Evolutionary conservation across 2,113 vertebrate species (phyloP), one percentile per base, ranked within the genome.

Genomic region (Bambusicola thoracicus): DNA sequence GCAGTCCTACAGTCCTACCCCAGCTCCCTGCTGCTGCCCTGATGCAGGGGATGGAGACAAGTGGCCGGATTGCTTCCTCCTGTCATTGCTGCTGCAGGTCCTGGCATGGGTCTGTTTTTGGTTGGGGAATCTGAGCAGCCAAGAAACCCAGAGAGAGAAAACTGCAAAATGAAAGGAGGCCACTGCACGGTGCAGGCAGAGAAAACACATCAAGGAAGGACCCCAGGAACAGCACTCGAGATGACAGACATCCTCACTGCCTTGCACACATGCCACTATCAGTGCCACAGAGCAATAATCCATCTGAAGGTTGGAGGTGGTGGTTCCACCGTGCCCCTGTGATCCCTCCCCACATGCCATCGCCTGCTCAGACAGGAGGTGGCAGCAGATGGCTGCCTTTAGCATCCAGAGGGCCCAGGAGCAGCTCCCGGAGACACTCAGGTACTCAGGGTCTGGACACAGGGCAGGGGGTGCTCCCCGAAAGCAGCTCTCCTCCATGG

Each of bases 301-400:
- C 7, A 12, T 21, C 40, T 6, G 55, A 44, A 77, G 41, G 55
- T 29, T 17, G 59, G 34, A 85, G 53, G n/a, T 6, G 21, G 4
- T 20, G 14, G 27, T 53, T 53, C 51, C 19, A 6, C 62, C 5
- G 29, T 17, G 46, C 13, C 20, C 22, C 58, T 49, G 36, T 7
- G 14, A 44, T 61, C 43, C 19, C 46, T 65, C 40, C 75, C 25
- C 8, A 4, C 40, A 3, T 81, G 82, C 36, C 81, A 40, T 44
- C 44, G 20, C 91, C 61, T 51, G 25, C 83, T 43, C 62, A 53
- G 83, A 90, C 95, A 62, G 93, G 84, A 95, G 97, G 81, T 94
- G 97, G 96, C 95, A 97, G 95, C 93, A 96, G 80, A 95, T 24
- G 84, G 86, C 73, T 68, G 18, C 63, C 63, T 25, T 63, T 10